phyloP scores from a whole-genome alignment of 2,797 vertebrate genomes.

The Pseudocheirus occidentalis region DNA sequence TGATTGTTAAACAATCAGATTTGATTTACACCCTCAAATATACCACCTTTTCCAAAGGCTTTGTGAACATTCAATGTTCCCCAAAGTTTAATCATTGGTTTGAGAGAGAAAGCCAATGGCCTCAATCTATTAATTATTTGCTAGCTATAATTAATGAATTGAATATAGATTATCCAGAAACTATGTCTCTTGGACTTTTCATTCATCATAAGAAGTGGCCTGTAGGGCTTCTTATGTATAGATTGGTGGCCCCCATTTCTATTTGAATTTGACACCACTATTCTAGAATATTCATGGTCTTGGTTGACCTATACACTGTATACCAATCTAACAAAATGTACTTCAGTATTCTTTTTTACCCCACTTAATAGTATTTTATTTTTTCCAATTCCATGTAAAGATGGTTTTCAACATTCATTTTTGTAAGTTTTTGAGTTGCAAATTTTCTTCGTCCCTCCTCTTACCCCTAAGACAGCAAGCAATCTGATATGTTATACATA shows the following conservation, averaged over 20 bases:
- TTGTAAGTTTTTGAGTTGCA: not conserved
- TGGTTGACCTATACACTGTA: not conserved
- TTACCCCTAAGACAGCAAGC: not conserved
- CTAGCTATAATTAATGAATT: not conserved
- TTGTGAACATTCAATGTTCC: not conserved
- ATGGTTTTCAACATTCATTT: not conserved
- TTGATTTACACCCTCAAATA: not conserved
- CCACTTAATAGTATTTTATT: too few species aligned
- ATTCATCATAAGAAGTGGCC: not conserved
- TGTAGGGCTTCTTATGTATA: not conserved
- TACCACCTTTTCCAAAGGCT: not conserved
- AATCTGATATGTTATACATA: not conserved
- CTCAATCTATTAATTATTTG: not conserved
- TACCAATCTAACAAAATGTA: not conserved
- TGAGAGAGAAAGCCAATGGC: not conserved
- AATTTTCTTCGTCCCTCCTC: not conserved
- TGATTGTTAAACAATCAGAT: not conserved
- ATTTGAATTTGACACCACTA: not conserved
- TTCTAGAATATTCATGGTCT: not conserved
- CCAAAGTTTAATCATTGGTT: not conserved
- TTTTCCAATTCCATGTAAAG: not conserved
- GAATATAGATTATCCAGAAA: not conserved
- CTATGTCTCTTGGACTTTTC: not conserved
- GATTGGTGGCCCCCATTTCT: not conserved
- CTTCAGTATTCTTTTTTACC: not conserved